A percentile compares a stretch with the other conserved stretches of the same genome.
Conservation (phyloP, 2,797 vertebrate species). For the Odontamblyopus rebecca region DNA sequence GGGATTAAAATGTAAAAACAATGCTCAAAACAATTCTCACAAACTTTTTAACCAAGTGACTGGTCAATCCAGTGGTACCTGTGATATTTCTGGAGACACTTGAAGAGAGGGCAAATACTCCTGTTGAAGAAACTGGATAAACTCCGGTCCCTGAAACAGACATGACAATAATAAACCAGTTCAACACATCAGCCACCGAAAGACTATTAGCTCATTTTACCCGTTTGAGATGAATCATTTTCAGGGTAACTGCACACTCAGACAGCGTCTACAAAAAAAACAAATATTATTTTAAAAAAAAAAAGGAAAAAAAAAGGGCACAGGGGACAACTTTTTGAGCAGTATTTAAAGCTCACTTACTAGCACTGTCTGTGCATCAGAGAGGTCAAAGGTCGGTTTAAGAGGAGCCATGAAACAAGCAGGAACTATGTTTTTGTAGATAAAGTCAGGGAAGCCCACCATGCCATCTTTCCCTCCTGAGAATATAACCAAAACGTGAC, state of each 20-base stretch:
- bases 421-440: conserved; percentile 97
- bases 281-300: conserved; percentile 16
- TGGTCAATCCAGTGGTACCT: conserved; percentile 73
- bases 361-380: conserved; percentile 95
- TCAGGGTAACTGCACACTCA: conserved; percentile 91
- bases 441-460: conserved; percentile 95
- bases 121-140: conserved; percentile 93
- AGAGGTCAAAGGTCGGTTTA: conserved; percentile 95
- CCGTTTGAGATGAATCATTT: conserved; percentile 96
- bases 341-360: conserved; percentile 66
- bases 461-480: conserved; percentile 94
- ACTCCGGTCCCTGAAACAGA: conserved; percentile 86
- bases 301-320: background rate
- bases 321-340: background rate
- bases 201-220: conserved; percentile 66
- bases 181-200: background rate
- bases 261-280: conserved; percentile 87
- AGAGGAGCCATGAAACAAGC: conserved; percentile 96
- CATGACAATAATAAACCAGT: background rate
- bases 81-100: conserved; percentile 92
- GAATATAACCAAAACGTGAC: conserved; percentile 29
- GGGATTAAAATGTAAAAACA: background rate
- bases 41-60: background rate
- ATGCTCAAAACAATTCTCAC: background rate
- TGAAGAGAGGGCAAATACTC: conserved; percentile 96